Base-by-base conservation (phyloP, 2,797 vertebrate genomes). In the Neomorphus geoffroyi region DNA sequence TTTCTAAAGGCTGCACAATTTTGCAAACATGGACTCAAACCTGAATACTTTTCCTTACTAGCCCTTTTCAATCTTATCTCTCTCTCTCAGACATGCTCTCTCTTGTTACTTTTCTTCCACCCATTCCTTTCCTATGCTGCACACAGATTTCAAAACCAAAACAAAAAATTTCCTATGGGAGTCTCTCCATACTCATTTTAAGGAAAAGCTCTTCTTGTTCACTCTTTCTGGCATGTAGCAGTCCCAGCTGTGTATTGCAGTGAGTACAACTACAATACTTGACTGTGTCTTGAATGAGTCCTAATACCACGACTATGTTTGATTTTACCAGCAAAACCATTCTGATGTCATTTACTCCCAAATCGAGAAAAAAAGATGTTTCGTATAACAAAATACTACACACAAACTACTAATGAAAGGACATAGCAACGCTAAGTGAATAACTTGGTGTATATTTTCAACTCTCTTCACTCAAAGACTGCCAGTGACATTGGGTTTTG, bases 61-160 rank as follows among this genome's bases (percentile, higher is more conserved):
- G 83, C 32, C 78, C 64, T 92, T 92, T 96, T 80, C 93, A 92
- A 81, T 92, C 95, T 96, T 96, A 94, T 94, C 93, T 93, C 87
- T 91, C n/a, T n/a, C 78, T 60, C 67, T 16, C 88, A 93, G 94
- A 82, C 93, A 60, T 95, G 93, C 90, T 94, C 92, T 74, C 74
- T 92, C 95, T 96, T 96, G 96, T 93, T 95, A 95, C 94, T 81
- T 18, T 92, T 92, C 90, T 94, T 94, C 92, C 60, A 93, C 75
- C 65, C 89, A 93, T 93, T 86, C 88, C 77, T 72, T 96, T 96
- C 65, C 94, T 93, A 85, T 91, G 58, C 73, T 83, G 75, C 83
- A 95, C 54, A 85, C 90, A 92, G 79, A 81, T 88, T 83, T 84
- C 57, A 57, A 54, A 71, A 96, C 33, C 80, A 79, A 67, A 86